Percentiles rank a stretch among this genome's conserved stretches.
Conservation (phyloP, 2,888 invertebrate genomes). For the Therioaphis trifolii region DNA sequence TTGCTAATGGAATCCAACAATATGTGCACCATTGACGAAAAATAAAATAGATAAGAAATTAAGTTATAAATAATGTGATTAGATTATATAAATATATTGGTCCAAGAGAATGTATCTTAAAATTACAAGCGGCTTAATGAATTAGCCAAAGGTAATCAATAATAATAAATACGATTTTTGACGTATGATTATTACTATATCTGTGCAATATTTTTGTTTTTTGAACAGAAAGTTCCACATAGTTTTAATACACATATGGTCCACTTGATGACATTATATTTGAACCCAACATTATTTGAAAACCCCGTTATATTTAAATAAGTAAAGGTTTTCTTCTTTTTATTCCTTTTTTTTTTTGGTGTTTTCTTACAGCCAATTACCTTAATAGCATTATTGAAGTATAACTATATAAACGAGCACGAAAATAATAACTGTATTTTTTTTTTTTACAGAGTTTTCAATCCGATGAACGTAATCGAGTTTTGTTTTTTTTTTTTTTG, state of each 20-base stretch:
- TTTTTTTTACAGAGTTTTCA: conserved; percentile 28
- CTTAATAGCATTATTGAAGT: conserved; percentile 12
- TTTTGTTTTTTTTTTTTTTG: conserved; percentile 35
- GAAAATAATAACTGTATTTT: background rate
- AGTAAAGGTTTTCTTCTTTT: conserved; percentile 16
- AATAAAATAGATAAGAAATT: conserved; percentile 47
- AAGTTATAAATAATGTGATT: conserved; percentile 56
- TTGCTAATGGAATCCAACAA: conserved; percentile 61
- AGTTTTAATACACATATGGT: conserved; percentile 35
- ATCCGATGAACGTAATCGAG: background rate
- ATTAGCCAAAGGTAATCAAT: conserved; percentile 54
- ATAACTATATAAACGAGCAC: conserved; percentile 26
- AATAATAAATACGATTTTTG: conserved; percentile 41
- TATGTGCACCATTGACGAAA: conserved; percentile 52
- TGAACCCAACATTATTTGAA: conserved; percentile 6
- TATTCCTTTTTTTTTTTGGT: conserved; percentile 15
- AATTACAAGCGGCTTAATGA: conserved; percentile 55
- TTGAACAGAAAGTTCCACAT: conserved; percentile 13
- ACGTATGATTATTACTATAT: conserved; percentile 17
- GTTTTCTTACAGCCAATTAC: conserved; percentile 45
- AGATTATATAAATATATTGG: conserved; percentile 57
- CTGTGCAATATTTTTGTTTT: conserved; percentile 39
- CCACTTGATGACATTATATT: conserved; percentile 21
- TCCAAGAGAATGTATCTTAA: conserved; percentile 61
- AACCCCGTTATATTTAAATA: conserved; percentile 11